Evolutionary conservation across 1,140 invertebrate species (phyloP), one percentile per base, ranked within the genome.

Genomic region (Mactra quadrangularis): DNA sequence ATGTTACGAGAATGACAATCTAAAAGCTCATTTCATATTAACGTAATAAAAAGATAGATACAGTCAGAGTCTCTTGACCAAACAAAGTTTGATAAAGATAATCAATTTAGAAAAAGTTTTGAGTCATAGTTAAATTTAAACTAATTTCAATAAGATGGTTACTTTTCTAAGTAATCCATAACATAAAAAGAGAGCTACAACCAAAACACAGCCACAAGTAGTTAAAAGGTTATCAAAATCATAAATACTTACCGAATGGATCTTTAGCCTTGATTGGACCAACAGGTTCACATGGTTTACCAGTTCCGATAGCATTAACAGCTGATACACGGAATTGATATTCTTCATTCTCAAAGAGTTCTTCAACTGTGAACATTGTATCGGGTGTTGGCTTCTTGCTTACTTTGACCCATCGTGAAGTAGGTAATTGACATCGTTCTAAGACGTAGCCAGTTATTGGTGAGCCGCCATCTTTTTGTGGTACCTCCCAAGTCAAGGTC

Each of bases 291-390:
- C 97, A 99, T 29, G 97, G 96, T 94, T 97, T 97, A 50, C 98
- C 97, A 88, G 97, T 94, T 6, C 98, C 98, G 90, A 97, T 96
- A 87, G 97, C 97, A 92, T 99, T 99, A 19, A 97, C 95, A n/a
- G 98, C 98, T 6, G 96, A 96, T 1, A 99, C 96, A 87, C 98
- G 95, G 93, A 99, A 99, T 93, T 99, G 97, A 91, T 99, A 99
- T 90, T 98, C 96, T 91, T 98, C 97, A 47, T 97, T 97, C 93
- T 97, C 96, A 88, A 97, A 76, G 22, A 99, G 97, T 85, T 97
- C 96, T 76, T 97, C 96, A 90, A 99, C 98, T 71, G 95, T 99
- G 85, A 97, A 96, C 53, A 87, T 87, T 22, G 90, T 91, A 38
- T 91, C 90, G 1, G 89, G 82, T 13, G 90, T 81, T 19, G 98